phyloP scores from a whole-genome alignment of 2,113 vertebrate species.

The Cyprinus carpio region DNA sequence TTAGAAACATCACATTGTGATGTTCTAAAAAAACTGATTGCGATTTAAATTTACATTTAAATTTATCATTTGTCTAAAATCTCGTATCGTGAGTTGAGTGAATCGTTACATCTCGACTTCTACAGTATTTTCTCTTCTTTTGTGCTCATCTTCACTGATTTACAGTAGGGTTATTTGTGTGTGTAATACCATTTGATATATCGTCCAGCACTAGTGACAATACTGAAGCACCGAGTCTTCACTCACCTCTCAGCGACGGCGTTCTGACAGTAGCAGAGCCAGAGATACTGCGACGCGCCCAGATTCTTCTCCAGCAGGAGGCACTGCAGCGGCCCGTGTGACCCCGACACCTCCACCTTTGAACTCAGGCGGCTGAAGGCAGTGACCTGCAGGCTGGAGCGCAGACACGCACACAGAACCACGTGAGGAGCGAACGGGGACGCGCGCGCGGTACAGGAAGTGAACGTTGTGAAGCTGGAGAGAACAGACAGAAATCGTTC shows the following conservation, averaged over 20 bases:
- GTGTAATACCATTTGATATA: no score
- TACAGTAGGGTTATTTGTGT: no score
- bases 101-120: no score
- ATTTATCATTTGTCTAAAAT: no score
- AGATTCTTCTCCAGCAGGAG: constrained; percentile 79
- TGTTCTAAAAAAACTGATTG: no score
- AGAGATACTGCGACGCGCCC: constrained; percentile 77
- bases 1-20: no score
- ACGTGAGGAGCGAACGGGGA: constrained; percentile 70
- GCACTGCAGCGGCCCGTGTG: constrained; percentile 64
- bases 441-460: constrained; percentile 78
- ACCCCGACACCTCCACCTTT: constrained; percentile 42
- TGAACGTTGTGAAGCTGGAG: constrained; percentile 81
- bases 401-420: constrained; percentile 81
- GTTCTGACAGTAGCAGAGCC: constrained; percentile 70
- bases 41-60: no score
- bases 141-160: no score
- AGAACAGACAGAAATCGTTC: background rate
- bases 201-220: no score
- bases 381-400: constrained; percentile 74
- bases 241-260: constrained; percentile 60
- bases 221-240: no score
- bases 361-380: constrained; percentile 76
- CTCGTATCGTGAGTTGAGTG: no score
- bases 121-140: no score